These are phyloP conservation scores for Dissostichus mawsoni DNA, from an alignment of 2,113 vertebrate species.

Conservation along the genomic window DNA sequence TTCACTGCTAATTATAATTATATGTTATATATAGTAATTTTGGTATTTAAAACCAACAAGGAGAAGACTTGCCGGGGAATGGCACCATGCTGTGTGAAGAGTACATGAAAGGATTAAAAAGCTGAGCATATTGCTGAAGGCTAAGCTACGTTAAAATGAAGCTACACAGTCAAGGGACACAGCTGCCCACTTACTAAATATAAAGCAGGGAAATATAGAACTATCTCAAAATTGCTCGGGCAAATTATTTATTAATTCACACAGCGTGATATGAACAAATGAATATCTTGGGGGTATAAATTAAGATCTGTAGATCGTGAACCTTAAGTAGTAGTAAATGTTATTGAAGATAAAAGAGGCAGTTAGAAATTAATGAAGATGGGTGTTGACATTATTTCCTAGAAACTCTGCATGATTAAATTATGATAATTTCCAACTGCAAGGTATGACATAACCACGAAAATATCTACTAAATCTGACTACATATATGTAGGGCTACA, in stretches of 20 bases:
- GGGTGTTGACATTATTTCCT: neutral
- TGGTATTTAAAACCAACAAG: slow-evolving; percentile 20
- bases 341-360: neutral
- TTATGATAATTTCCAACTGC: neutral
- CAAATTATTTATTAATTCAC: slow-evolving; percentile 61
- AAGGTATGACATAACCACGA: neutral
- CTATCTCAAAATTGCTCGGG: slow-evolving; percentile 19
- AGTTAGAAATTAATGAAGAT: neutral
- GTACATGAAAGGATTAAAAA: slow-evolving; percentile 72
- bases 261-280: slow-evolving; percentile 33
- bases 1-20: slow-evolving; percentile 25
- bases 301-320: neutral
- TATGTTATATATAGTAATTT: slow-evolving; percentile 12
- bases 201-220: slow-evolving; percentile 48
- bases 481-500: neutral
- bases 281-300: slow-evolving; percentile 15
- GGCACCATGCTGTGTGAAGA: slow-evolving; percentile 54
- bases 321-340: neutral
- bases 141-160: slow-evolving; percentile 41
- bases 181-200: slow-evolving; percentile 57
- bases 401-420: too few relatives aligned
- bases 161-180: slow-evolving; percentile 47
- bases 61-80: slow-evolving; percentile 43
- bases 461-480: neutral
- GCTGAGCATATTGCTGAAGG: slow-evolving; percentile 65